Evolutionary conservation across 1,140 invertebrate species (phyloP).

Genomic region (Rhizoglyphus robini): DNA sequence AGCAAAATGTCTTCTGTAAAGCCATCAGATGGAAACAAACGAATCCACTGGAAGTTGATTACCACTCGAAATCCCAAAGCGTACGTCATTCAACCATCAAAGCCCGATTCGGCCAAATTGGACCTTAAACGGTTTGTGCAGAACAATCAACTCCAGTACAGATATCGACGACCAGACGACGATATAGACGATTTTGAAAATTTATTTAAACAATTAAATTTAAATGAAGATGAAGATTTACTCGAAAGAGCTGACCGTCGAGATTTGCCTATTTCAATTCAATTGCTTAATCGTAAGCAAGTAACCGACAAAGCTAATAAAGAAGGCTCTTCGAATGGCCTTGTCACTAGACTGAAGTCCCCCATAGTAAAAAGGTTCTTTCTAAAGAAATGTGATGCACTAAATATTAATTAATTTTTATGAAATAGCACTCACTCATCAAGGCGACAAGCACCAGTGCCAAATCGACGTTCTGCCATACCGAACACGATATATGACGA

Average conservation of each 20-base stretch:
- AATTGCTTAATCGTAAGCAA: constrained; percentile 24
- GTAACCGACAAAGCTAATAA: background rate
- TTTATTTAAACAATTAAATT: constrained; percentile 53
- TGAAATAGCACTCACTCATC: no score
- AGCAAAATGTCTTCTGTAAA: no score
- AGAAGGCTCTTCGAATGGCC: background rate
- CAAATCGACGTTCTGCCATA: constrained; percentile 34
- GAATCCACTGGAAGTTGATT: background rate
- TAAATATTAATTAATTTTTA: no score
- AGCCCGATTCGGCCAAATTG: background rate
- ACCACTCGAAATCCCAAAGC: background rate
- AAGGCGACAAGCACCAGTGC: constrained; percentile 27
- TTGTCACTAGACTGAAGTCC: no score
- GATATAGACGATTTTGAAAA: constrained; percentile 71
- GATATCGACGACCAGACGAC: constrained; percentile 34
- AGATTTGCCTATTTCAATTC: constrained; percentile 46
- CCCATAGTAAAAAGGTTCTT: no score
- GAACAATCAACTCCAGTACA: constrained; percentile 1
- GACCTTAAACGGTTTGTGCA: background rate
- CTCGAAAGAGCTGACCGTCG: constrained; percentile 58
- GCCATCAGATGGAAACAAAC: no score
- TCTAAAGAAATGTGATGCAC: no score
- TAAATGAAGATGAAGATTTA: constrained; percentile 63
- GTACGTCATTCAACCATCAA: background rate
- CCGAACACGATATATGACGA: constrained; percentile 56